Evolutionary conservation across 2,113 vertebrate species (phyloP), one percentile per base, ranked within the genome.

Genomic region (Heteronetta atricapilla): DNA sequence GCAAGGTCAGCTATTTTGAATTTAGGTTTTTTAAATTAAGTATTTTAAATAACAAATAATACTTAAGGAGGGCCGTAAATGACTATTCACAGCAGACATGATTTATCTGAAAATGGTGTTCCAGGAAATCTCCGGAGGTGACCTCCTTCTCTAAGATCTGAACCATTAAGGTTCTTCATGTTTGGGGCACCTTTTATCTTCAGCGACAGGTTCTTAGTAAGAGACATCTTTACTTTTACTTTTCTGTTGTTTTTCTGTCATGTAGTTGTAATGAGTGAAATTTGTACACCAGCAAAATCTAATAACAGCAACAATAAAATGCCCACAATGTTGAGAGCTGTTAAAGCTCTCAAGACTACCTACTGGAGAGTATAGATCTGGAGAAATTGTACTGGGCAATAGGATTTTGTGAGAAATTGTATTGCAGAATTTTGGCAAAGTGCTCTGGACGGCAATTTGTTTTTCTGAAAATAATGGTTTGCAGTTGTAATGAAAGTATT

Each of bases 401-500:
- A 36, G 55, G 67, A 69, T 72, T 76, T 77, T 76, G 50, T 85
- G 77, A 92, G 74, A 93, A 90, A 92, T 77, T 70, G 38, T 26
- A 33, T 11, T 67, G 59, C 21, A 84, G 66, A 79, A 79, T 81
- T 96, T 93, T 90, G 40, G 58, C 70, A 80, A 68, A 44, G 42
- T 42, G 28, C 13, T 89, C 90, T 76, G n/a, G 40, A 52, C 4
- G 60, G 28, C 60, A 90, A 59, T 69, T 58, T 58, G 26, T 34
- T 91, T 68, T 81, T 53, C 81, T 87, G 86, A 95, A 93, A 86
- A 91, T 40, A 93, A 85, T 0, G 0, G 75, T 94, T 93, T 92
- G 52, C 14, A 40, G 22, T 86, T 89, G 68, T 36, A 80, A 82
- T 81, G n/a, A 77, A 83, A 93, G 18, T 64, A 93, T 56, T 23